Conservation (phyloP, 2,888 invertebrate genomes). For the Pollenia labialis region DNA sequence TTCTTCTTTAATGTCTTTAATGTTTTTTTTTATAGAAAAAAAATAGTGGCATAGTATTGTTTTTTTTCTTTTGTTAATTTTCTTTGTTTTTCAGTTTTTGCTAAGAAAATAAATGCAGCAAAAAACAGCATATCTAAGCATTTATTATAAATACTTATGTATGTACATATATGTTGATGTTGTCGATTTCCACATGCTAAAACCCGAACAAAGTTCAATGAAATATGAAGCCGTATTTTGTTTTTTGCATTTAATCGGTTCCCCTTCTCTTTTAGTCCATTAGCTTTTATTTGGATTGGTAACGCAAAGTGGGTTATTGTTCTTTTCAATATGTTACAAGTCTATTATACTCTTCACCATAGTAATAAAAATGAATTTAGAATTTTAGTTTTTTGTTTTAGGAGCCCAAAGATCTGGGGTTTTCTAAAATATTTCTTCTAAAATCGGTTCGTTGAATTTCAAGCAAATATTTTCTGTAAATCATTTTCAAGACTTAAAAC, state of each 20-base stretch:
- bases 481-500: too few relatives aligned
- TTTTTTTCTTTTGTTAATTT: constrained; percentile 57
- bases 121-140: constrained; percentile 55
- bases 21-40: neutral
- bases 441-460: too few relatives aligned
- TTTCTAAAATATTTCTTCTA: too few relatives aligned
- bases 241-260: constrained; percentile 39
- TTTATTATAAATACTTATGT: constrained; percentile 50
- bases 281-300: constrained; percentile 47
- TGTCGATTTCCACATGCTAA: constrained; percentile 52
- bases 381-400: too few relatives aligned
- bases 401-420: too few relatives aligned
- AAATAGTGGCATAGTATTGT: constrained; percentile 9
- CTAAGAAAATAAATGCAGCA: constrained; percentile 32
- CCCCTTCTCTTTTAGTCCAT: constrained; percentile 41
- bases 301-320: constrained; percentile 30
- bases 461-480: too few relatives aligned
- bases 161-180: neutral
- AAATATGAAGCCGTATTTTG: constrained; percentile 73
- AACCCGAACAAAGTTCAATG: constrained; percentile 71
- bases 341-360: too few relatives aligned
- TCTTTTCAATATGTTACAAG: constrained; percentile 8
- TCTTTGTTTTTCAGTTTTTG: constrained; percentile 16
- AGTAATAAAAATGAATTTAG: too few relatives aligned
- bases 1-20: constrained; percentile 35